Evolutionary conservation across 1,140 invertebrate species (phyloP), one percentile per base, ranked within the genome.

Genomic region (Venturia canescens): DNA sequence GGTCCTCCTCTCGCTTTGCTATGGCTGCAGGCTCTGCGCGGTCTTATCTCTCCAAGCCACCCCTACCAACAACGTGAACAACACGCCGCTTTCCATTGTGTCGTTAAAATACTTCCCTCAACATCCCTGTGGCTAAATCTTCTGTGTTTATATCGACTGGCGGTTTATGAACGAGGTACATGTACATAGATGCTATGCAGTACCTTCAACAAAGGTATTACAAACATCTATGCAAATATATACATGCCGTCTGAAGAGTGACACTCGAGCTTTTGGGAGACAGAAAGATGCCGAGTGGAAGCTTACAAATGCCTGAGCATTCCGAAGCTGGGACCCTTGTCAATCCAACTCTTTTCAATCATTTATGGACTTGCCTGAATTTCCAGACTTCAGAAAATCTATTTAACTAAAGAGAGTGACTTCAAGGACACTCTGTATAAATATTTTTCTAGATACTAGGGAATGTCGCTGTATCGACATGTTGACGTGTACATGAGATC

Each of bases 61-160:
- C 75, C 18, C 60, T n/a, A 48, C 15, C 75, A 66, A 26, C 75
- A 44, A 21, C 57, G 38, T 18, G 15, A 60, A 26, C 53, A 76
- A 27, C 50, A 76, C 18, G 60, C 50, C 34, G 16, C 57, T 79
- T 82, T 82, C 72, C 71, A 34, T 67, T 79, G 72, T 79, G 70
- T 79, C 77, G 57, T 79, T 76, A 82, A 78, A 79, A 67, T 69
- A 76, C 71, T 70, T 50, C 29, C 34, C 23, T 15, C 77, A 79
- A 79, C 78, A 79, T 79, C 67, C 70, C 27, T 60, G 21, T 67
- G 15, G 63, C 67, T 53, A 72, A 60, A n/a, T 57, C 29, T 70
- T 48, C 44, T 53, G 31, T 21, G 53, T 74, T 48, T 74, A 29
- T 60, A 50, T 53, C 29, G 72, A 29, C 16, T 31, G 21, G n/a